Evolutionary conservation across 2,797 vertebrate species (phyloP).

Genomic region (Silurus aristotelis): DNA sequence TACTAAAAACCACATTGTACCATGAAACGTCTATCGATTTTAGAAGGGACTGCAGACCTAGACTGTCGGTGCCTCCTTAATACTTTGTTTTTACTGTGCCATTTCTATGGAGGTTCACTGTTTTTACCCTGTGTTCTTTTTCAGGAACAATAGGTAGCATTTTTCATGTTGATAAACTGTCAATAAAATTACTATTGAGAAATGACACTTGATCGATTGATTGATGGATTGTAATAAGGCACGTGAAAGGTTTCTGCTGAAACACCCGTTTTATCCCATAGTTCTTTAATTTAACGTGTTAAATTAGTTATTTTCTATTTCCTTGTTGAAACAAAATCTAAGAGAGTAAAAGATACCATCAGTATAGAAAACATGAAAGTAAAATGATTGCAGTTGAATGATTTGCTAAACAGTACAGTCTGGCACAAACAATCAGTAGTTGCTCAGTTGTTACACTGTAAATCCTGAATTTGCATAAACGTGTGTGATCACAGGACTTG

Average conservation of each 20-base stretch:
- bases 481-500: not conserved
- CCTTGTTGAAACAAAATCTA: not conserved
- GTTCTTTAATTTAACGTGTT: not conserved
- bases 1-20: constrained; percentile 25
- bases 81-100: constrained; percentile 34
- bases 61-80: constrained; percentile 45
- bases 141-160: constrained; percentile 31
- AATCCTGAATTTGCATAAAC: not conserved
- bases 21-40: constrained; percentile 26
- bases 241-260: not conserved
- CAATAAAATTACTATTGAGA: constrained; percentile 42
- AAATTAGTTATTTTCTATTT: not conserved
- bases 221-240: constrained; percentile 15
- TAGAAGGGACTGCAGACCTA: constrained; percentile 33
- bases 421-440: not conserved
- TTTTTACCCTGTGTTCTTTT: constrained; percentile 42
- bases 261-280: not conserved
- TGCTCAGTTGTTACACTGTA: not conserved
- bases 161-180: constrained; percentile 48
- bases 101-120: constrained; percentile 30
- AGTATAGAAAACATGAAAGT: not conserved
- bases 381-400: not conserved
- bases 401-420: not conserved
- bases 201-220: not conserved
- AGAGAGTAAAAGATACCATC: not conserved